Percentiles rank a stretch among this genome's conserved stretches.
phyloP scores from a whole-genome alignment of 2,113 vertebrate species.

The Turdus rufiventris region DNA sequence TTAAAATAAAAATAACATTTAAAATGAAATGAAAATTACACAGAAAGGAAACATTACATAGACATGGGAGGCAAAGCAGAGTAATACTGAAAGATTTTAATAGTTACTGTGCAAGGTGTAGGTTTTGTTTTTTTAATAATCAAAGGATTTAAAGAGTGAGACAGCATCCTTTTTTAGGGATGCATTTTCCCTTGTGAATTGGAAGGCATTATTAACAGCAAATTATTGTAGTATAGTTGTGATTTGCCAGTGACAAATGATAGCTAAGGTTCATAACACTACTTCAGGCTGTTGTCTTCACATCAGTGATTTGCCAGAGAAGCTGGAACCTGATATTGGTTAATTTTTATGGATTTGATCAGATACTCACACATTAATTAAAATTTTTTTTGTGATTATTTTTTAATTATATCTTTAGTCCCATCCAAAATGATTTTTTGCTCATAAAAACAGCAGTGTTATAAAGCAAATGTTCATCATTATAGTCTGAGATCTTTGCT shows the following conservation, averaged over 20 bases:
- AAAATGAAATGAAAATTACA: conserved; percentile 8
- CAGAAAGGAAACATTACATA: not conserved
- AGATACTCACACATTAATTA: not conserved
- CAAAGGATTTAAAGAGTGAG: not conserved
- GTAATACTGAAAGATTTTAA: not conserved
- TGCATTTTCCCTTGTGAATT: not conserved
- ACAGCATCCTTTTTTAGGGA: not conserved
- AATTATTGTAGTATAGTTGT: not conserved
- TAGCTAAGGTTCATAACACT: not conserved
- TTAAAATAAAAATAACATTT: not conserved
- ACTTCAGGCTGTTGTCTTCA: not conserved
- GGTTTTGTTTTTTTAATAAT: not conserved
- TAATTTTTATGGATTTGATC: not conserved
- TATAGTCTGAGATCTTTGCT: not conserved
- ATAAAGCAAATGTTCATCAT: not conserved
- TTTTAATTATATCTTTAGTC: not conserved
- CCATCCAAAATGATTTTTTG: not conserved
- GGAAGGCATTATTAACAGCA: not conserved
- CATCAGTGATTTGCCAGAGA: not conserved
- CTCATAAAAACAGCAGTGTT: not conserved
- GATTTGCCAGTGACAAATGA: not conserved
- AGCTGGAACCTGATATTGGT: not conserved
- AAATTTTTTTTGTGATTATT: not conserved
- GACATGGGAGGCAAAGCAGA: not conserved
- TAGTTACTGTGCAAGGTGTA: not conserved